These are phyloP conservation scores for Drosophila virilis DNA, from an alignment of 1,140 invertebrate species.

Conservation along the genomic window DNA sequence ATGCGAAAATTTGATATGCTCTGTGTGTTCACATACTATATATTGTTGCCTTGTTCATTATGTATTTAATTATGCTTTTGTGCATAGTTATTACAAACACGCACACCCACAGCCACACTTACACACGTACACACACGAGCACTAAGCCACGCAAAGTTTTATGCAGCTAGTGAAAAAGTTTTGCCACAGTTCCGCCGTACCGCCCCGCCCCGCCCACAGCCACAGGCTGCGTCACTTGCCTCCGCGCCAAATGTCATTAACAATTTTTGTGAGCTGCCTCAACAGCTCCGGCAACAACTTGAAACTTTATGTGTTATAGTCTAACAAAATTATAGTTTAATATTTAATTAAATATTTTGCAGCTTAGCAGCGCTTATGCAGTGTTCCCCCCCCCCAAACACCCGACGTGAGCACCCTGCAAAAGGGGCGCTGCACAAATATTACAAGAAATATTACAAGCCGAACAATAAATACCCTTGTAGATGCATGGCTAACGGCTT, in stretches of 20 bases:
- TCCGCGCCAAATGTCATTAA: slow-evolving; percentile 69
- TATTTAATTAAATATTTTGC: slow-evolving; percentile 74
- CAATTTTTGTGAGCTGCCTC: slow-evolving; percentile 66
- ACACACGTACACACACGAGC: slow-evolving; percentile 14
- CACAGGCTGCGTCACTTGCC: slow-evolving; percentile 13
- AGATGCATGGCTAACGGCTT: no score
- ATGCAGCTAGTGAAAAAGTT: slow-evolving; percentile 65
- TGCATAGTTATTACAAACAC: slow-evolving; percentile 61
- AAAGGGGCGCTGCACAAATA: background rate
- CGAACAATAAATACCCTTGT: no score
- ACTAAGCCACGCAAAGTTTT: slow-evolving; percentile 69
- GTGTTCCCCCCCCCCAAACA: background rate
- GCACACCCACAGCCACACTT: background rate
- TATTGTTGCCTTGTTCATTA: slow-evolving; percentile 76
- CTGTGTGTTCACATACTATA: background rate
- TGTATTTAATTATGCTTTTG: slow-evolving; percentile 81
- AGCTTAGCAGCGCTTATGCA: slow-evolving; percentile 51
- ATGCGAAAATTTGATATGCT: slow-evolving; percentile 37
- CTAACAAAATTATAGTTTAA: slow-evolving; percentile 76
- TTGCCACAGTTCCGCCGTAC: slow-evolving; percentile 9
- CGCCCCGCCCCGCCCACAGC: background rate
- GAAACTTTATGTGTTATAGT: slow-evolving; percentile 65
- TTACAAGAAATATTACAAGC: background rate
- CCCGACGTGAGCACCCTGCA: background rate
- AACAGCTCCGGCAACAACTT: slow-evolving; percentile 56